Conservation (phyloP, 2,888 invertebrate species). For the Perdita meconis region DNA sequence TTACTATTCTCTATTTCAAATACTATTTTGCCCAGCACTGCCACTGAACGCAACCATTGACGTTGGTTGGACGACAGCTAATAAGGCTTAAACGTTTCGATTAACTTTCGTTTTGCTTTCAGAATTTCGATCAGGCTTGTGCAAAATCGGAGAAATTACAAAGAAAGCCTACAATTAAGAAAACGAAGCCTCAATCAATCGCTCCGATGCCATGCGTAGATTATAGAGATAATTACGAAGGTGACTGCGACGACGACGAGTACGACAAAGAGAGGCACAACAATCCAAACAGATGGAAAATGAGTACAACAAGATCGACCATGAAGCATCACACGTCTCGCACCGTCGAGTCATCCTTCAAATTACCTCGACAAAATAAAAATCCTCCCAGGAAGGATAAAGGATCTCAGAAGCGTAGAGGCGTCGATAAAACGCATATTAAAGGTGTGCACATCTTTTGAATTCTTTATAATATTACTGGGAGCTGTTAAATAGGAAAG, state of each 20-base stretch:
- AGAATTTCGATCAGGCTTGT: constrained; percentile 75
- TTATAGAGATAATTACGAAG: constrained; percentile 84
- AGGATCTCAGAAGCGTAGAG: constrained; percentile 77
- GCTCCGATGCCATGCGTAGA: constrained; percentile 78
- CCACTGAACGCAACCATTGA: too few species aligned
- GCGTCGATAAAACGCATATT: constrained; percentile 74
- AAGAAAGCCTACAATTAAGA: constrained; percentile 78
- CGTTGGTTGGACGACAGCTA: too few species aligned
- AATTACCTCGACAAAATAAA: constrained; percentile 76
- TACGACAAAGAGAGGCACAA: constrained; percentile 79
- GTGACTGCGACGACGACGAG: constrained; percentile 84
- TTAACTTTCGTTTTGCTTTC: background rate
- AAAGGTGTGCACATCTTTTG: constrained; percentile 63
- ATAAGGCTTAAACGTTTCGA: too few species aligned
- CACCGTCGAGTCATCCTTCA: constrained; percentile 73
- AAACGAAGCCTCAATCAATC: constrained; percentile 76
- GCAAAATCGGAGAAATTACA: constrained; percentile 78
- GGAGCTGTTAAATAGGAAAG: too few species aligned
- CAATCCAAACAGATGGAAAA: constrained; percentile 82
- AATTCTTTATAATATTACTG: background rate
- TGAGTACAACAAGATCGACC: constrained; percentile 76
- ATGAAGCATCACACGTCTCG: constrained; percentile 76
- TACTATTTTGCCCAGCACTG: too few species aligned
- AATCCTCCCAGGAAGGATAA: constrained; percentile 81
- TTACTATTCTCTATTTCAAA: too few species aligned